phyloP scores from a whole-genome alignment of 1,140 invertebrate genomes.

The Homalodisca vitripennis region DNA sequence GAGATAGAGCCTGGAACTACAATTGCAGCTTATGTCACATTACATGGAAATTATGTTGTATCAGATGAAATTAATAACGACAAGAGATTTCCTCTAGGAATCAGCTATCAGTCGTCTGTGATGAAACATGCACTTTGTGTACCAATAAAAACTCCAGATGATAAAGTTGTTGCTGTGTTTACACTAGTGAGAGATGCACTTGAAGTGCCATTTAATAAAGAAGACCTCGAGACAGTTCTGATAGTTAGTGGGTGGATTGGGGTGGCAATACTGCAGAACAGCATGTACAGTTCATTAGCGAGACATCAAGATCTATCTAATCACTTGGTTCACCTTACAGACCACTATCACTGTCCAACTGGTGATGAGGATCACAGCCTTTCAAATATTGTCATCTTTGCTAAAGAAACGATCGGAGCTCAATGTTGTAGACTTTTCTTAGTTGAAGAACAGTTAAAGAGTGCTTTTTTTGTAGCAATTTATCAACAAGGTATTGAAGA shows the following conservation, averaged over 20 bases:
- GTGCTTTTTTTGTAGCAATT: neutral
- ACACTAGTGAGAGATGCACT: neutral
- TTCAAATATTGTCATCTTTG: constrained; percentile 2
- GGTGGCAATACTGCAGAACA: neutral
- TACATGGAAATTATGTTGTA: neutral
- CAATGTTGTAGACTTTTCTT: neutral
- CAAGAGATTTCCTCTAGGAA: neutral
- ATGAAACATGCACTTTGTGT: neutral
- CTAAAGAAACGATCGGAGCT: constrained; percentile 9
- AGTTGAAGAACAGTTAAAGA: neutral
- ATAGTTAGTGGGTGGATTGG: neutral
- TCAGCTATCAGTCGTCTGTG: neutral
- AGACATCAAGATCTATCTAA: neutral
- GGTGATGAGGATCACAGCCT: neutral
- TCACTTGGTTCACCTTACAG: neutral
- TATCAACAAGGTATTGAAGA: neutral
- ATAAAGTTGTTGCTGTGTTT: neutral
- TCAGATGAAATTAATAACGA: neutral
- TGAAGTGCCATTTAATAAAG: neutral
- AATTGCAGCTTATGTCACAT: constrained; percentile 3
- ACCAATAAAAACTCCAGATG: constrained; percentile 11
- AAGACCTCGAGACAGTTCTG: neutral
- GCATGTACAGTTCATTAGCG: neutral
- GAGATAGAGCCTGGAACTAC: neutral
- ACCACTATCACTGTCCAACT: neutral